These are phyloP conservation scores for Pomacea canaliculata DNA, from an alignment of 2,888 invertebrate species.

Conservation along the genomic window DNA sequence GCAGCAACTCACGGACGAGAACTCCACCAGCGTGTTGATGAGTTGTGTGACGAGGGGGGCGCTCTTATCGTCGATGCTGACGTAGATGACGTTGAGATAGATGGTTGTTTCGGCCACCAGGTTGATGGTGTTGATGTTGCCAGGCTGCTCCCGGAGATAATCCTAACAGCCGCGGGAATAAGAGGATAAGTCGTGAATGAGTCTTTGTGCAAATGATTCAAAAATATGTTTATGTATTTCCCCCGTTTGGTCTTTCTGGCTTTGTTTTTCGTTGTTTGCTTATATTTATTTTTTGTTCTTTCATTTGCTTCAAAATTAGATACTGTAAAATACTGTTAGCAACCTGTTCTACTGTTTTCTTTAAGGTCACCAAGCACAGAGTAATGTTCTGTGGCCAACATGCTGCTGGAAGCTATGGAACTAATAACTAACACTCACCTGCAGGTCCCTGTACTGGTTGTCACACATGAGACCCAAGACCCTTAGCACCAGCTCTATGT, in stretches of 20 bases:
- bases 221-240: neutral
- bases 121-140: conserved; percentile 69
- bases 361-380: no score
- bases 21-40: conserved; percentile 47
- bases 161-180: conserved; percentile 36
- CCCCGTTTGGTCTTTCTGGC: no score
- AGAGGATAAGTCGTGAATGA: neutral
- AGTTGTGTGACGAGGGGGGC: conserved; percentile 63
- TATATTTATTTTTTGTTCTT: no score
- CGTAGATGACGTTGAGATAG: conserved; percentile 66
- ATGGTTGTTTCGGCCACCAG: conserved; percentile 65
- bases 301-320: no score
- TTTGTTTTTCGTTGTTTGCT: no score
- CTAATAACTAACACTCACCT: conserved; percentile 42
- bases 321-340: no score
- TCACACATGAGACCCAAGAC: conserved; percentile 69
- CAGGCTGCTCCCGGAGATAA: conserved; percentile 68
- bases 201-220: neutral
- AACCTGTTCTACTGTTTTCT: no score
- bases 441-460: conserved; percentile 64
- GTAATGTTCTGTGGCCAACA: no score
- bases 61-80: conserved; percentile 59
- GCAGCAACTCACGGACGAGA: neutral
- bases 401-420: no score
- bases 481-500: conserved; percentile 64